A percentile compares a stretch with the other conserved stretches of the same genome.
These are phyloP conservation scores for Recurvirostra avosetta DNA, from an alignment of 2,113 vertebrate species.

Conservation along the genomic window DNA sequence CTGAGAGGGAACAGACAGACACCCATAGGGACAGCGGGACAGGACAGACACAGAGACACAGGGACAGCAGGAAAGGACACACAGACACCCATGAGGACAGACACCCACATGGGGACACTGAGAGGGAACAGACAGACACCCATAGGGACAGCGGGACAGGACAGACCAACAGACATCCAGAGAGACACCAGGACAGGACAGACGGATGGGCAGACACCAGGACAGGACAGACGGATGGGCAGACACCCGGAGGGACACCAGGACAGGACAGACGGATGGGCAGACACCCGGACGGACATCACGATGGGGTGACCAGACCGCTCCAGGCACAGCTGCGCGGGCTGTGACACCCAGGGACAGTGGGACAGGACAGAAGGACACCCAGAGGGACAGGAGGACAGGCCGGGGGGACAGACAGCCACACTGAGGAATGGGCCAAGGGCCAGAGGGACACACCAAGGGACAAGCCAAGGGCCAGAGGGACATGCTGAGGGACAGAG, in stretches of 20 bases:
- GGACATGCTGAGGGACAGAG: too few relatives aligned
- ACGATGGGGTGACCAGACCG: too few relatives aligned
- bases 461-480: too few relatives aligned
- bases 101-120: background rate
- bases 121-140: background rate
- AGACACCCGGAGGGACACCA: background rate
- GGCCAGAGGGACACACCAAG: too few relatives aligned
- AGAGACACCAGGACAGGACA: background rate
- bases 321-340: too few relatives aligned
- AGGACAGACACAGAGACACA: background rate
- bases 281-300: background rate
- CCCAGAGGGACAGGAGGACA: too few relatives aligned
- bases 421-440: too few relatives aligned
- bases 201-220: background rate
- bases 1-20: too few relatives aligned
- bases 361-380: background rate
- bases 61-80: background rate
- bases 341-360: too few relatives aligned
- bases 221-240: too few relatives aligned
- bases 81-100: background rate
- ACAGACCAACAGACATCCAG: background rate
- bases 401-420: too few relatives aligned
- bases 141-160: background rate
- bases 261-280: background rate
- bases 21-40: too few relatives aligned